Base-by-base conservation (phyloP, 2,113 vertebrate species). In the Strix aluco region DNA sequence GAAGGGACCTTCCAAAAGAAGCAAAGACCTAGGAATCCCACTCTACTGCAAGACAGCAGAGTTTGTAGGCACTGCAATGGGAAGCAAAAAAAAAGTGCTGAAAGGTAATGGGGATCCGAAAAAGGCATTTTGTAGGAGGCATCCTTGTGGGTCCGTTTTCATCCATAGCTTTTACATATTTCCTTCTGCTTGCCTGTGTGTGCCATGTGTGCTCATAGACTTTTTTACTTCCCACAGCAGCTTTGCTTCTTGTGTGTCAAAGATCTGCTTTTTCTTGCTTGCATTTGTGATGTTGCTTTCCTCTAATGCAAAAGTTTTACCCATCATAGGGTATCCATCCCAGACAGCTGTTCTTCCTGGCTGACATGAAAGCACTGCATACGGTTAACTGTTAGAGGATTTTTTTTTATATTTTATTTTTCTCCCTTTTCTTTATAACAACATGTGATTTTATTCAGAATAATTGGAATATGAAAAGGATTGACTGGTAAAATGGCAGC, bases 191-290 rank as follows among this genome's bases (percentile, higher is more conserved):
- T 52, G 47, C 34, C 75, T 67, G 11, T 63, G 29, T 34, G 51
- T 34, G 26, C 67, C 66, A 52, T 2, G 5, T 52, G 15, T 57
- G 32, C 30, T 69, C 36, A 27, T 58, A 63, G 52, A n/a, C 19
- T 40, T 73, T 73, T 54, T 62, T 7, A 32, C 36, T 75, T 65
- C 20, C 22, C 54, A 22, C 49, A 73, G 32, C 44, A 85, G 47
- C 46, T 77, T 52, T 49, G 38, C 25, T 34, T 84, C 71, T 47
- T 8, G 3, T 34, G 29, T 46, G 11, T 38, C 19, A 78, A 88
- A 98, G 97, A 97, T 51, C 49, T 90, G 32, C 12, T 62, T 36
- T 38, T 57, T 47, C 36, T 79, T 90, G 29, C 44, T 71, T 52
- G 13, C 13, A 20, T 66, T 46, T 79, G 14, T 14, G 36, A 42